Percentiles rank a stretch among this genome's conserved stretches.
phyloP scores from a whole-genome alignment of 1,140 invertebrate genomes.

The Aphaenogaster floridana region DNA sequence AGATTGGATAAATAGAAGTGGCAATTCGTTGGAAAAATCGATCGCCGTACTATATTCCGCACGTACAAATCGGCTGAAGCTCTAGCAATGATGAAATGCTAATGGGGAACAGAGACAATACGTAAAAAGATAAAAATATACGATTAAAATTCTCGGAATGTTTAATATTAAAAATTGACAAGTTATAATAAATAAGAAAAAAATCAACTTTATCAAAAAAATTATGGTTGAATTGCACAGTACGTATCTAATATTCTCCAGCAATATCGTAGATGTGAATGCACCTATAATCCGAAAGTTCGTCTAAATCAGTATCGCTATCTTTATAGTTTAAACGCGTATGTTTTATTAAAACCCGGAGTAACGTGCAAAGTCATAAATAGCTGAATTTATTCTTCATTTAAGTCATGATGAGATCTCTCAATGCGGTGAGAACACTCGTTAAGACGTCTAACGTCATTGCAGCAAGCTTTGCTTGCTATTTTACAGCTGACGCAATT shows the following conservation, averaged over 20 bases:
- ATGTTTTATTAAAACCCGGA: not conserved
- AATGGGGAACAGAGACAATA: not conserved
- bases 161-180: not conserved
- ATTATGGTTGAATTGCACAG: not conserved
- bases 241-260: not conserved
- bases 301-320: not conserved
- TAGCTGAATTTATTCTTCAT: not conserved
- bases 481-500: conserved; percentile 29
- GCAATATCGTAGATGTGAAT: not conserved
- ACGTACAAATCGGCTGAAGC: not conserved
- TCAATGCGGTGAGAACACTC: not conserved
- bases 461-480: not conserved
- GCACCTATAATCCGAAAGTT: not conserved
- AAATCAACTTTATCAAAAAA: not conserved
- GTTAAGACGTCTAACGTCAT: not conserved
- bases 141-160: not conserved
- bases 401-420: conserved; percentile 17
- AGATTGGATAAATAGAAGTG: conserved; percentile 46
- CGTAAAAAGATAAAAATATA: not conserved
- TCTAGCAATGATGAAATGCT: not conserved
- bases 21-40: conserved; percentile 42
- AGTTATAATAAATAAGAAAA: not conserved
- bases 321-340: not conserved
- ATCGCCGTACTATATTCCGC: not conserved
- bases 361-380: not conserved